A percentile compares a stretch with the other conserved stretches of the same genome.
Conservation (phyloP, 2,888 invertebrate species). For the Drosophila putrida region DNA sequence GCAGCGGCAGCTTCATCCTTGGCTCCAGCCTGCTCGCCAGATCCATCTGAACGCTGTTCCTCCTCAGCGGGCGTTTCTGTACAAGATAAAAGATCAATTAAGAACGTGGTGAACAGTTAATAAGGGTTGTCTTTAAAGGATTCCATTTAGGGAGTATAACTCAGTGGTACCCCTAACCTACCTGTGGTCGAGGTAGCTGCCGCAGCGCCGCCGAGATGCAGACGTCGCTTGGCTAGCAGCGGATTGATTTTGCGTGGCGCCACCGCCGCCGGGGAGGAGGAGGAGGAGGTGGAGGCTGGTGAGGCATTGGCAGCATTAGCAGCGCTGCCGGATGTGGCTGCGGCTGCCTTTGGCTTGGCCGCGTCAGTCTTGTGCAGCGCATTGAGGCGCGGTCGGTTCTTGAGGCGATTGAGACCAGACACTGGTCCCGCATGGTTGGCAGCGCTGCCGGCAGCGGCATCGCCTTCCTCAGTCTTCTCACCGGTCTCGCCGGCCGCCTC, state of each 20-base stretch:
- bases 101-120: neutral
- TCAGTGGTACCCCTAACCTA: conserved; percentile 28
- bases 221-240: conserved; percentile 83
- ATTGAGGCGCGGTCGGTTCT: conserved; percentile 84
- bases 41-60: conserved; percentile 50
- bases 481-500: conserved; percentile 42
- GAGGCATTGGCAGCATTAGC: conserved; percentile 37
- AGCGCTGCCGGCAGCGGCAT: conserved; percentile 45
- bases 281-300: conserved; percentile 50
- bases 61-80: conserved; percentile 65
- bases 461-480: conserved; percentile 63
- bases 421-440: conserved; percentile 62
- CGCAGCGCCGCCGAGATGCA: conserved; percentile 80
- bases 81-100: neutral
- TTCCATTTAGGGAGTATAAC: neutral
- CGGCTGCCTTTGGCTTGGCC: conserved; percentile 75
- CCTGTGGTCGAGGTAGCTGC: conserved; percentile 83
- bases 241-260: conserved; percentile 84
- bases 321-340: conserved; percentile 31
- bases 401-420: conserved; percentile 83
- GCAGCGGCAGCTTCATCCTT: conserved; percentile 60
- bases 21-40: conserved; percentile 57
- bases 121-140: neutral
- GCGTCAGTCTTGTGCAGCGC: conserved; percentile 83
- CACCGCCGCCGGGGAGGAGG: conserved; percentile 57